These are phyloP conservation scores for Neelides folsomi DNA, from an alignment of 2,888 invertebrate species.

Conservation along the genomic window DNA sequence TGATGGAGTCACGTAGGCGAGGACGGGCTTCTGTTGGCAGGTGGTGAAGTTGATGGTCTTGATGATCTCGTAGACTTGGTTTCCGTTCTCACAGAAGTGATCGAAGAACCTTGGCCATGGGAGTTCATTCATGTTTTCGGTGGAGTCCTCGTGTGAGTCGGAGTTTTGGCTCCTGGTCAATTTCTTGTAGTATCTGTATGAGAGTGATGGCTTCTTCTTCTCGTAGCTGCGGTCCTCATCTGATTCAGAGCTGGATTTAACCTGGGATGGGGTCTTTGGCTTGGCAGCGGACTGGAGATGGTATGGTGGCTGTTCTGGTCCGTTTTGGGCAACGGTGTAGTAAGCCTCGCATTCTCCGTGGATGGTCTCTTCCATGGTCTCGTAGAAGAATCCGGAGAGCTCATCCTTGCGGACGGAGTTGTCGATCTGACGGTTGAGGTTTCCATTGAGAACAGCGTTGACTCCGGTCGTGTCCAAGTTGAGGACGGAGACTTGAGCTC, in stretches of 20 bases:
- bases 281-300: conserved; percentile 21
- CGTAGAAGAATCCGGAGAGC: conserved; percentile 28
- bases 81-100: conserved; percentile 19
- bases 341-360: conserved; percentile 36
- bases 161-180: conserved; percentile 5
- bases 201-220: background rate
- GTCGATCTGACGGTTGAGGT: conserved; percentile 21
- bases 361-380: conserved; percentile 34
- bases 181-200: background rate
- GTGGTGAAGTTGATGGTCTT: conserved; percentile 40
- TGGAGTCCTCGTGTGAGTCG: conserved; percentile 15
- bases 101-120: conserved; percentile 24
- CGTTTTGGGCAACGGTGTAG: conserved; percentile 32
- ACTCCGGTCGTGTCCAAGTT: conserved; percentile 22
- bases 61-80: conserved; percentile 35
- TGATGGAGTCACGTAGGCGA: conserved; percentile 21
- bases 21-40: conserved; percentile 35
- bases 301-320: conserved; percentile 19
- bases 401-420: conserved; percentile 20
- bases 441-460: conserved; percentile 23
- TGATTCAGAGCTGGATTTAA: background rate
- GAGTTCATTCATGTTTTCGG: conserved; percentile 4
- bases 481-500: conserved; percentile 34
- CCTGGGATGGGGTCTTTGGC: conserved; percentile 3
- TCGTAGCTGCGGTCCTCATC: background rate